Percentiles rank a stretch among this genome's conserved stretches.
These are phyloP conservation scores for Arvicola amphibius DNA, from an alignment of 2,797 vertebrate species.

Conservation along the genomic window DNA sequence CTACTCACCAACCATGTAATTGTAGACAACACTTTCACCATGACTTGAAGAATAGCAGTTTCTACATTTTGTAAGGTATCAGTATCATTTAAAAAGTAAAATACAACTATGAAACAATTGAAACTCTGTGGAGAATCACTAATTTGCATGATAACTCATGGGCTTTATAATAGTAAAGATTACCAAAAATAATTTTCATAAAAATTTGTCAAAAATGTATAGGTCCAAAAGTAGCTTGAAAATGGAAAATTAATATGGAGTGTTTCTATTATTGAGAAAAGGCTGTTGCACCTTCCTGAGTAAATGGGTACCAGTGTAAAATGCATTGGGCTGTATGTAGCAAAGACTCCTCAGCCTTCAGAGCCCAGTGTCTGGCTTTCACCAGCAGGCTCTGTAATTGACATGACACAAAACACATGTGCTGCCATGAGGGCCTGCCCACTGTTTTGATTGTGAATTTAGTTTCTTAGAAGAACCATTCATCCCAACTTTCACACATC, in stretches of 20 bases:
- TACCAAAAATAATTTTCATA: neutral
- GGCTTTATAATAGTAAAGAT: neutral
- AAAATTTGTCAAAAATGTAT: neutral
- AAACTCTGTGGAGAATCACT: neutral
- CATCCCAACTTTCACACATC: neutral
- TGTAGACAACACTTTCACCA: neutral
- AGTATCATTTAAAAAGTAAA: neutral
- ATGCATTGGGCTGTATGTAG: neutral
- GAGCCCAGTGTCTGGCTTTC: neutral
- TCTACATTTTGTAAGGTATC: neutral
- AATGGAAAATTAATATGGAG: neutral
- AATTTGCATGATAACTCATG: neutral
- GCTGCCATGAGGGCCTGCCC: neutral
- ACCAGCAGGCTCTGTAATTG: neutral
- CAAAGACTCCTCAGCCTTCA: neutral
- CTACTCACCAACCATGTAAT: neutral
- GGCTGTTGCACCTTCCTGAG: neutral
- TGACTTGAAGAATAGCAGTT: conserved; percentile 2
- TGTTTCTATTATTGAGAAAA: neutral
- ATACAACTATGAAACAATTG: neutral
- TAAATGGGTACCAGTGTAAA: neutral
- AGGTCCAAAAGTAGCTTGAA: neutral
- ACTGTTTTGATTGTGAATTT: neutral
- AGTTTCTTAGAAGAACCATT: neutral
- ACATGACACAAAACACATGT: neutral